Percentiles rank a stretch among this genome's conserved stretches.
Evolutionary conservation across 2,888 invertebrate species (phyloP).

Genomic region (Parasteatoda lunata): DNA sequence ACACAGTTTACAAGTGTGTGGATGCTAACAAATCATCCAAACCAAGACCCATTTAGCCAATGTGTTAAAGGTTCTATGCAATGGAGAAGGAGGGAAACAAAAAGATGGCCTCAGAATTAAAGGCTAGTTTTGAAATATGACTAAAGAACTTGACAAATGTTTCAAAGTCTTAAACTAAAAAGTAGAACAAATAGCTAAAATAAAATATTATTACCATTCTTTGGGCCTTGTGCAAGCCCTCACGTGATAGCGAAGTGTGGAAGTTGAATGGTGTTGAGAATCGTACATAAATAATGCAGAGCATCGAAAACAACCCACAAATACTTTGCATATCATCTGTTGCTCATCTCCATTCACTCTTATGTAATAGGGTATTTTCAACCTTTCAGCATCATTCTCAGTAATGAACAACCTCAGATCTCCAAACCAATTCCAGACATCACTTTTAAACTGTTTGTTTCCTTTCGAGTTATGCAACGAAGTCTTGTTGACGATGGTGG

Average conservation of each 20-base stretch:
- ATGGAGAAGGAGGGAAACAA: too few relatives aligned
- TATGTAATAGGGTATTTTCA: conserved; percentile 57
- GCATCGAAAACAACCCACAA: conserved; percentile 62
- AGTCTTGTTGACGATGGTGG: conserved; percentile 37
- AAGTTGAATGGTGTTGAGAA: conserved; percentile 54
- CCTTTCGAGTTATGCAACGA: conserved; percentile 38
- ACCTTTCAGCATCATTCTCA: conserved; percentile 34
- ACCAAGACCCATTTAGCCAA: too few relatives aligned
- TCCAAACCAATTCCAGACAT: conserved; percentile 66
- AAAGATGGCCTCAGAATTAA: too few relatives aligned
- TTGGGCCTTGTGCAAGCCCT: conserved; percentile 57
- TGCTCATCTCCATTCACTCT: conserved; percentile 34
- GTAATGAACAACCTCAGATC: conserved; percentile 45
- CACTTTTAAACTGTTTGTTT: conserved; percentile 61
- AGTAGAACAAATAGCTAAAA: too few relatives aligned
- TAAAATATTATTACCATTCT: conserved; percentile 44
- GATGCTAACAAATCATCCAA: too few relatives aligned
- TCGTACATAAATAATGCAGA: conserved; percentile 63
- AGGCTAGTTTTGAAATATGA: too few relatives aligned
- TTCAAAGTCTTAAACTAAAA: too few relatives aligned
- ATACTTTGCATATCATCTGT: conserved; percentile 46
- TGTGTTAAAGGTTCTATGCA: too few relatives aligned
- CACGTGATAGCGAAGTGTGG: conserved; percentile 53
- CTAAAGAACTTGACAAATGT: too few relatives aligned
- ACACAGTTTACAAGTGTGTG: too few relatives aligned